A percentile compares a stretch with the other conserved stretches of the same genome.
Evolutionary conservation across 2,888 invertebrate genomes (phyloP).

Genomic region (Eupithecia centaureata): DNA sequence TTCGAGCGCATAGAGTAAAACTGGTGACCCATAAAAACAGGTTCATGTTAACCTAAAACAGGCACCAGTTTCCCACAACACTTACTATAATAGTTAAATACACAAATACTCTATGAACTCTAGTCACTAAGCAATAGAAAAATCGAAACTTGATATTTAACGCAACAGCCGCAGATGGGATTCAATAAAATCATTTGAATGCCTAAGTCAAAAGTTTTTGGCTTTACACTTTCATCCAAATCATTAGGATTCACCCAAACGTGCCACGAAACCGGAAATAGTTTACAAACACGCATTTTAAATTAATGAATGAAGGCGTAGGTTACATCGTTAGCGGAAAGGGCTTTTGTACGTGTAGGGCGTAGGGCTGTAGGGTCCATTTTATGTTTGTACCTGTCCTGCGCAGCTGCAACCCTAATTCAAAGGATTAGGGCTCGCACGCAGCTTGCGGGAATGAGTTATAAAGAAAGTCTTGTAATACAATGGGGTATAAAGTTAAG

Average conservation of each 20-base stretch:
- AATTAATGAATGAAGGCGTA: conserved; percentile 26
- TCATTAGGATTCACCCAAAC: conserved; percentile 11
- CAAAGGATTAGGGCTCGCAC: conserved; percentile 60
- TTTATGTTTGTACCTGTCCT: conserved; percentile 74
- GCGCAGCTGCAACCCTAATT: conserved; percentile 68
- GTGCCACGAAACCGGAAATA: conserved; percentile 11
- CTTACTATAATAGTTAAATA: too few species aligned
- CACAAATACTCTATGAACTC: too few species aligned
- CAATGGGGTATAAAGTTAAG: conserved; percentile 4
- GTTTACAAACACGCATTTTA: conserved; percentile 22
- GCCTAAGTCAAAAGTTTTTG: background rate
- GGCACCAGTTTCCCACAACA: too few species aligned
- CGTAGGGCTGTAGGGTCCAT: conserved; percentile 48
- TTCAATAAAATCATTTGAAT: background rate
- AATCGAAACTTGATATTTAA: too few species aligned
- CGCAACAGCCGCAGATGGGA: background rate
- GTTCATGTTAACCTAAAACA: too few species aligned
- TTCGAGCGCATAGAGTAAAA: too few species aligned
- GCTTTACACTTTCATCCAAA: background rate
- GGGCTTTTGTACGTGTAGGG: conserved; percentile 69
- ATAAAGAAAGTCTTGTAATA: conserved; percentile 20
- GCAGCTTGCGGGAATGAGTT: conserved; percentile 34
- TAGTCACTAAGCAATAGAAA: too few species aligned
- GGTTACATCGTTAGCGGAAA: conserved; percentile 57
- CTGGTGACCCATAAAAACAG: too few species aligned